Evolutionary conservation across 2,113 vertebrate genomes (phyloP), one percentile per base, ranked within the genome.

Genomic region (Dipodomys ordii): DNA sequence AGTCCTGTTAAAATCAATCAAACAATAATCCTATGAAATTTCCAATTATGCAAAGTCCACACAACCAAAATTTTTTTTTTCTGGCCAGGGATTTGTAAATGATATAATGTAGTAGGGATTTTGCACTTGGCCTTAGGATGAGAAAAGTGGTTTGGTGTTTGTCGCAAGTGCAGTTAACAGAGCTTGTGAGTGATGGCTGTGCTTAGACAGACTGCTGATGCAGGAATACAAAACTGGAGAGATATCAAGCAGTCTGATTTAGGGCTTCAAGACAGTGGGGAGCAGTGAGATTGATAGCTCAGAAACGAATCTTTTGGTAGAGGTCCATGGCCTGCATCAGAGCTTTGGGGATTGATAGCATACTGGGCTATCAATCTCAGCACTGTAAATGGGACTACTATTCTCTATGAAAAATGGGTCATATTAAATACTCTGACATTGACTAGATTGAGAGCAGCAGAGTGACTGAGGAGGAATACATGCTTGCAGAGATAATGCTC

Each of bases 341-440:
- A 98, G 98, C 98, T 98, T 98, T 96, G 95, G 97, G 97, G 98
- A 98, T 98, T 98, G 98, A 98, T 98, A 97, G 97, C 96, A 97
- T 68, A 11, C 77, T 0, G 39, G 95, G 91, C 97, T 95, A 98
- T 98, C 98, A 98, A 98, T 98, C 98, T 98, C 97, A 49, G 93
- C 96, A 97, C 97, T 95, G 97, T 98, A 98, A 98, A 98, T 98
- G 97, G 96, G 95, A 98, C 69, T 95, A 98, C 97, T 98, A 49
- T 98, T 98, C 96, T 97, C 97, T 98, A 95, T 98, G 98, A 98
- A 97, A 98, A 97, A 98, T 98, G 98, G 96, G 90, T 97, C 96
- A 94, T 98, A 98, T 98, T 98, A 98, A 98, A 98, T 97, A 98
- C 96, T 94, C 97, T 98, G 98, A 98, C 98, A 98, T 94, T 97